Base-by-base conservation (phyloP, 2,113 vertebrate species). In the Grus americana region DNA sequence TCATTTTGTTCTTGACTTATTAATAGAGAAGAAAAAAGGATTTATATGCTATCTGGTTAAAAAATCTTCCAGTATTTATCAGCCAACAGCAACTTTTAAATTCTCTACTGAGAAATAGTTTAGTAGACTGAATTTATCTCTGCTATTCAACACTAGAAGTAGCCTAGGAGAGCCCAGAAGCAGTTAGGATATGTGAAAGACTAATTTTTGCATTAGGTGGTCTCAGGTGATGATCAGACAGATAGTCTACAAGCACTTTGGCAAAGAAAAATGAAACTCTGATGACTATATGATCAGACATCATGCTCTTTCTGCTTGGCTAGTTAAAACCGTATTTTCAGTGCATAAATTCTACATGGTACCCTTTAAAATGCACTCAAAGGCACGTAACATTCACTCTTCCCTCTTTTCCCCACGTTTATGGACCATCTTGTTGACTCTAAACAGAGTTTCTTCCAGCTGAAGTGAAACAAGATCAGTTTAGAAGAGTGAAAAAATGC, bases 221-320 rank as follows among this genome's bases (percentile, higher is more conserved):
- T 97, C 91, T 93, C 87, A 83, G 81, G 54, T 95, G 93, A 93
- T 91, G 95, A 97, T 81, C 50, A 95, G 74, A 82, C 70, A 95
- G 90, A 88, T 76, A 93, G 79, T 87, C 81, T 94, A 96, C 90
- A 96, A 95, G 93, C 90, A 95, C 89, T 96, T 95, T 52, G 71
- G 86, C 52, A 61, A 95, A 98, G 97, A 93, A 97, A 97, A 98
- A 96, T 92, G 75, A 95, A 96, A 97, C 67, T 79, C 87, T 97
- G 94, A 97, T 42, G 92, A 58, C 81, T 93, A 96, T 94, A 52
- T 78, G 92, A 95, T 96, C 94, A 97, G 98, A 97, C 95, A 96
- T 93, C 61, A 76, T 86, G 76, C 93, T 97, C 80, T 94, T 97
- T 98, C 97, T 97, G 92, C 96, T 97, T 97, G 94, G 75, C 50